Evolutionary conservation across 2,113 vertebrate species (phyloP).

Genomic region (Myotis lucifugus): DNA sequence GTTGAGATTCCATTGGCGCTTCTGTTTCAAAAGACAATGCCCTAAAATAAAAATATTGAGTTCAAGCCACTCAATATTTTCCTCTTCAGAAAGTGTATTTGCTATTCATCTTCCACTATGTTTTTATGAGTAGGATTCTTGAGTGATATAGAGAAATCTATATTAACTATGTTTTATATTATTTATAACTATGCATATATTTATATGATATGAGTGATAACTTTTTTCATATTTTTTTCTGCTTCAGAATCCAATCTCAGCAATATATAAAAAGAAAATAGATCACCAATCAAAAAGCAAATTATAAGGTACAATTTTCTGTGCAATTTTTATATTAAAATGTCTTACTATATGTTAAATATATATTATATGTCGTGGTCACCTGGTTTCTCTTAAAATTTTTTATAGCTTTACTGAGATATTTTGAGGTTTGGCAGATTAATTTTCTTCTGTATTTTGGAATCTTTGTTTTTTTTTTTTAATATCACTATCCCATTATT

Average conservation of each 20-base stretch:
- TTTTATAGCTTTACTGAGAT: background rate
- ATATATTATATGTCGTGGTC: conserved; percentile 11
- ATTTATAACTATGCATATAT: background rate
- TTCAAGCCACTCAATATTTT: background rate
- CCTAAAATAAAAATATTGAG: background rate
- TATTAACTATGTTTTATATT: background rate
- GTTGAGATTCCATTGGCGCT: background rate
- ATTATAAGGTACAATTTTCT: conserved; percentile 29
- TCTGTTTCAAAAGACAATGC: background rate
- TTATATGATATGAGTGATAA: background rate
- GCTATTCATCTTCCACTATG: background rate
- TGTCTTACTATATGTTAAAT: background rate
- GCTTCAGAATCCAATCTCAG: conserved; percentile 18
- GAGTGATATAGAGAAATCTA: background rate
- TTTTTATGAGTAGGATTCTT: background rate
- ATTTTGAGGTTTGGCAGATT: background rate
- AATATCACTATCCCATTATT: conserved; percentile 33
- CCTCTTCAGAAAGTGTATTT: background rate
- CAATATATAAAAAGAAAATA: background rate
- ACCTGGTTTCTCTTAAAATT: background rate
- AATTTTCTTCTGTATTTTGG: background rate
- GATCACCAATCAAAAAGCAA: conserved; percentile 23
- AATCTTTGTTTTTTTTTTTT: background rate
- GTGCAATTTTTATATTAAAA: background rate
- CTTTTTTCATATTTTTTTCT: background rate